Percentiles rank a stretch among this genome's conserved stretches.
Conservation (phyloP, 1,140 invertebrate genomes). For the Drosophila parvula region DNA sequence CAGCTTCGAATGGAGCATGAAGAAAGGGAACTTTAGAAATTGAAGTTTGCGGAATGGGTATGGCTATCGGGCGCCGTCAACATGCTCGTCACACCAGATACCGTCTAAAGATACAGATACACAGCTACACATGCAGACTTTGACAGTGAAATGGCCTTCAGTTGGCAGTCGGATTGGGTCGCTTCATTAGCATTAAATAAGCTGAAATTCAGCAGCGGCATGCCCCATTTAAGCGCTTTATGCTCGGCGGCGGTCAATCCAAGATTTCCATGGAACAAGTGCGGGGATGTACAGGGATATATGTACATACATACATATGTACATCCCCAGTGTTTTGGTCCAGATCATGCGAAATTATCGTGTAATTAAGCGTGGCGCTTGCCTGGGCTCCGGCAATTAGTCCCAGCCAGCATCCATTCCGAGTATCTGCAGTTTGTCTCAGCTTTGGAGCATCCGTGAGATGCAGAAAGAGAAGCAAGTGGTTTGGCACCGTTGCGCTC, state of each 20-base stretch:
- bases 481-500: constrained; percentile 42
- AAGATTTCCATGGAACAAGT: constrained; percentile 61
- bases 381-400: constrained; percentile 47
- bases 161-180: constrained; percentile 49
- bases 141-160: constrained; percentile 70
- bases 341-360: constrained; percentile 79
- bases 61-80: constrained; percentile 54
- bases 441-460: constrained; percentile 4
- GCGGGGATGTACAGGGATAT: constrained; percentile 2
- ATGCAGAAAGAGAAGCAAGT: constrained; percentile 19
- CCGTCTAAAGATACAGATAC: not conserved
- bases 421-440: not conserved
- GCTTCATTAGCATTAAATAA: constrained; percentile 84
- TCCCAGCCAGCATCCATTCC: constrained; percentile 1
- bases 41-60: constrained; percentile 26
- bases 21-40: constrained; percentile 4
- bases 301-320: not conserved
- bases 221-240: constrained; percentile 76
- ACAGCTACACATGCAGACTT: constrained; percentile 25
- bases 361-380: constrained; percentile 78
- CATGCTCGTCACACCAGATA: constrained; percentile 39
- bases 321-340: constrained; percentile 23
- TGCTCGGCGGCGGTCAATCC: constrained; percentile 55
- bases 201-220: constrained; percentile 82
- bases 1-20: constrained; percentile 8